These are phyloP conservation scores for Clytia hemisphaerica DNA, from an alignment of 30 jellyfish, hydroid and myxozoan genomes.

Conservation along the genomic window DNA sequence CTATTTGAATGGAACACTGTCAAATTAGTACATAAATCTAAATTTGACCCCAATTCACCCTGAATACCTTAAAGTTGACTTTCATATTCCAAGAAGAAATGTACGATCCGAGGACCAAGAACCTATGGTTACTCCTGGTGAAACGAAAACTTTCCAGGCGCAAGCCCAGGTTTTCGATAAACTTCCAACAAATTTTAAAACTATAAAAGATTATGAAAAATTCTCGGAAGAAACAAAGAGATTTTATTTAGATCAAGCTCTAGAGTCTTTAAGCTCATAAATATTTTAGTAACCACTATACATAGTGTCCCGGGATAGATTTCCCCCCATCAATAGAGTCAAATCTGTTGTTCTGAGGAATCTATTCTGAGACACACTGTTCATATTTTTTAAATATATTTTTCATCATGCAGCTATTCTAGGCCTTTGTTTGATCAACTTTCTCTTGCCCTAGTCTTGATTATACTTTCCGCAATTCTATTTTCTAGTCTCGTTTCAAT, in stretches of 20 bases:
- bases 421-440: too few species aligned
- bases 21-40: conserved; percentile 2
- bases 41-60: conserved; percentile 1
- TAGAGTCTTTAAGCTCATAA: too few species aligned
- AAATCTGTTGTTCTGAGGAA: too few species aligned
- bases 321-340: too few species aligned
- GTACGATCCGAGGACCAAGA: not conserved
- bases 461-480: too few species aligned
- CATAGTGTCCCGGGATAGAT: too few species aligned
- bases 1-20: conserved; percentile 4
- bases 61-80: not conserved
- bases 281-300: too few species aligned
- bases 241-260: conserved; percentile 7
- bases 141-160: conserved; percentile 1
- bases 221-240: conserved; percentile 2
- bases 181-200: not conserved
- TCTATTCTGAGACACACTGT: too few species aligned
- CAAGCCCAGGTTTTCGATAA: conserved; percentile 8
- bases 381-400: too few species aligned
- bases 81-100: conserved; percentile 3
- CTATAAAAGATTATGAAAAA: not conserved
- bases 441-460: too few species aligned
- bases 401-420: too few species aligned
- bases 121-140: conserved; percentile 2
- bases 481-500: too few species aligned